Percentiles rank a stretch among this genome's conserved stretches.
phyloP scores from a whole-genome alignment of 2,888 invertebrate genomes.

The Nymphalis urticae region DNA sequence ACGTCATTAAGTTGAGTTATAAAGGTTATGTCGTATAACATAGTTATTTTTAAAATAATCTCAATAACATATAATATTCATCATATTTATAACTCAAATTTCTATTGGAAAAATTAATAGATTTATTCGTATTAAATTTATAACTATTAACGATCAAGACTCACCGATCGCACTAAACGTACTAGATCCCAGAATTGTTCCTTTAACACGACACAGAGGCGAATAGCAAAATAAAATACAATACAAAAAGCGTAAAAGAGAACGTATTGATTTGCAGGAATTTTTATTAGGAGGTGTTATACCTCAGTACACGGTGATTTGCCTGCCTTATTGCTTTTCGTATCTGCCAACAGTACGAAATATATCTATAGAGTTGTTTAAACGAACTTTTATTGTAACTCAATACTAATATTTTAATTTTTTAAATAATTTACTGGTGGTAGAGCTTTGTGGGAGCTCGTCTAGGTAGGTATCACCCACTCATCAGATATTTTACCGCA shows the following conservation, averaged over 20 bases:
- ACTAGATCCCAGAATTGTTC: conserved; percentile 75
- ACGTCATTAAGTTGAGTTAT: too few species aligned
- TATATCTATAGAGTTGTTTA: background rate
- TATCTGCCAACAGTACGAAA: conserved; percentile 26
- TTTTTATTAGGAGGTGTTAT: conserved; percentile 80
- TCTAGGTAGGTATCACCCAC: too few species aligned
- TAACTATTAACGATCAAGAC: conserved; percentile 50
- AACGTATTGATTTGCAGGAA: conserved; percentile 81
- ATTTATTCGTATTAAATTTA: conserved; percentile 12
- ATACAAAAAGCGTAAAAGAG: conserved; percentile 79
- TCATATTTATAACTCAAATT: too few species aligned
- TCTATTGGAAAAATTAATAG: too few species aligned
- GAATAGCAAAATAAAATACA: conserved; percentile 79
- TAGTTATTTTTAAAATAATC: too few species aligned
- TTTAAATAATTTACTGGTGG: too few species aligned
- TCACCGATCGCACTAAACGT: conserved; percentile 38
- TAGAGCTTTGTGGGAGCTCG: too few species aligned
- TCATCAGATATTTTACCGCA: too few species aligned
- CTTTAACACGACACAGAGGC: conserved; percentile 76
- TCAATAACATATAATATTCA: too few species aligned
- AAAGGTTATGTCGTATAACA: too few species aligned
- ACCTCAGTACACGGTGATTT: conserved; percentile 49
- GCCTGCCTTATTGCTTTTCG: conserved; percentile 63
- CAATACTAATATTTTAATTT: too few species aligned
- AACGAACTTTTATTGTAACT: too few species aligned